These are phyloP conservation scores for Hemicentrotus pulcherrimus DNA, from an alignment of 35 echinoderm and acorn worm species.

Conservation along the genomic window DNA sequence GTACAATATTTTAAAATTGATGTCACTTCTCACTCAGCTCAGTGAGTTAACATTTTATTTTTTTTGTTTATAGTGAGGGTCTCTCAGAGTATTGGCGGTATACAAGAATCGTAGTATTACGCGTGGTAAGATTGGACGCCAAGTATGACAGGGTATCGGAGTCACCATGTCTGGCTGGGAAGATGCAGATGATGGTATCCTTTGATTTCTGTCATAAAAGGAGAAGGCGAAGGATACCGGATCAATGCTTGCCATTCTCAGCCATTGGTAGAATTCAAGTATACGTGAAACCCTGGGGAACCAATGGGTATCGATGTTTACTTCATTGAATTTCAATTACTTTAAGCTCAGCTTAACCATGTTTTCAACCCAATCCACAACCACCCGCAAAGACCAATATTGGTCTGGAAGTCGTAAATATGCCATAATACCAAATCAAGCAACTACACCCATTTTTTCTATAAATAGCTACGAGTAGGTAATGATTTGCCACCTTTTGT, in stretches of 20 bases:
- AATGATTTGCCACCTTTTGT: slow-evolving; percentile 3
- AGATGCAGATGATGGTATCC: background rate
- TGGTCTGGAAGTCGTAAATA: slow-evolving; percentile 24
- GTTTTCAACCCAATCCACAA: background rate
- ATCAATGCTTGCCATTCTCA: background rate
- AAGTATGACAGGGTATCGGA: background rate
- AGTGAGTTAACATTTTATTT: too few relatives aligned
- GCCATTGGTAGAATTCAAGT: background rate
- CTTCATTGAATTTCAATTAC: slow-evolving; percentile 32
- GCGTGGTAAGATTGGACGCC: too few relatives aligned
- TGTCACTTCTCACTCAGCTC: too few relatives aligned
- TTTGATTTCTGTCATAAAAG: background rate
- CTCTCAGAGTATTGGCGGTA: too few relatives aligned
- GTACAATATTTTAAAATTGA: too few relatives aligned
- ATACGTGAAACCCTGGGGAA: background rate
- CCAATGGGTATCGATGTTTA: background rate
- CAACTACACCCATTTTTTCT: background rate
- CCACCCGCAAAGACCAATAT: slow-evolving; percentile 26
- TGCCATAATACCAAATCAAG: background rate
- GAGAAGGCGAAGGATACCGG: background rate
- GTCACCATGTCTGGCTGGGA: background rate
- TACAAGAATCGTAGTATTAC: too few relatives aligned
- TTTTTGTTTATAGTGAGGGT: too few relatives aligned
- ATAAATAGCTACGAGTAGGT: background rate
- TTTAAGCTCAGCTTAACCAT: slow-evolving; percentile 18